Base-by-base conservation (phyloP, 92 coral and sea anemone genomes). In the Hydrozoanthus gracilis region DNA sequence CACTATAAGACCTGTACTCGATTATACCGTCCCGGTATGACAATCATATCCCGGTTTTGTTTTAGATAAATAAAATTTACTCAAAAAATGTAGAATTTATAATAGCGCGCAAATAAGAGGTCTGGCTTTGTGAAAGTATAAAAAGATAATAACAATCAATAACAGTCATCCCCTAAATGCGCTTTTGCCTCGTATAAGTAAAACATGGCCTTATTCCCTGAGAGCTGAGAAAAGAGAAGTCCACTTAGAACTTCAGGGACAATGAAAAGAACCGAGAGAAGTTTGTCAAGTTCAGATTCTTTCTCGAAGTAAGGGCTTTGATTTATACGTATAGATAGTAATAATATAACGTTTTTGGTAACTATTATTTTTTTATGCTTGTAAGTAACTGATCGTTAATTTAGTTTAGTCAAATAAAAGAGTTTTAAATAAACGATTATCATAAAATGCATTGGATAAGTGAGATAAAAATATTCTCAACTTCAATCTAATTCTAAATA, bases 11-110 rank as follows among this genome's bases (percentile, higher is more conserved):
- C n/a, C n/a, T n/a, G n/a, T n/a, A n/a, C n/a, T n/a, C n/a, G n/a
- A n/a, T n/a, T n/a, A n/a, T 88, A 65, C 86, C 60, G 86, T 80
- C 35, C 64, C 82, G 48, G 87, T 79, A 52, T 89, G 92, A 83
- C 92, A 78, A 48, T 74, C 73, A 44, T 86, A 86, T 45, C 92
- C 92, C 16, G 87, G 44, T 13, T 86, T 46, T 82, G 54, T 86
- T 16, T 85, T 84, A 61, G 91, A 88, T 48, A 65, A 54, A 77
- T 87, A 39, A 87, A 87, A 71, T 87, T 78, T 17, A 5, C 79
- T 64, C 87, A 87, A 69, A 87, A 39, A 78, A 87, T 79, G 67
- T 64, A 20, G 83, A 78, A 78, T 48, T 12, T 78, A 78, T 52
- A 52, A 58, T 49, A 3, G 3, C 49, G 65, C 83, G 17, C 62